A percentile compares a stretch with the other conserved stretches of the same genome.
Evolutionary conservation across 2,797 vertebrate species (phyloP).

Genomic region (Potorous gilbertii): DNA sequence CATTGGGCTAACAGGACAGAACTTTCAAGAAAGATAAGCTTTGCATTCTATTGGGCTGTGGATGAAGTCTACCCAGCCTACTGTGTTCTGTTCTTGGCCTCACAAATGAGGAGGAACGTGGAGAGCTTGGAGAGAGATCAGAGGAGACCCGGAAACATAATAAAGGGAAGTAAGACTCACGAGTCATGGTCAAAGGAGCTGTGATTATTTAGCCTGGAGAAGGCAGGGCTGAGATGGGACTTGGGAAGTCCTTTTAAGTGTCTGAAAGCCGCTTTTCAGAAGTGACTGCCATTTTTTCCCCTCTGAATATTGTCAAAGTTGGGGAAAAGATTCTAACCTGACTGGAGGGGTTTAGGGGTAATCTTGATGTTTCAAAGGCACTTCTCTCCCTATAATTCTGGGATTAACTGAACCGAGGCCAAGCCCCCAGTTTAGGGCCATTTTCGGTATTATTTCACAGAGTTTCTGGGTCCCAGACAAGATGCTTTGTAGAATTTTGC

Average conservation of each 20-base stretch:
- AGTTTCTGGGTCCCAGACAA: background rate
- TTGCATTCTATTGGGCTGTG: background rate
- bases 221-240: background rate
- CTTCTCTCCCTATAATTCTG: background rate
- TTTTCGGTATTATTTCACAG: background rate
- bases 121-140: background rate
- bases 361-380: background rate
- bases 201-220: background rate
- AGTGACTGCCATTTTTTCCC: background rate
- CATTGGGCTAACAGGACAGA: background rate
- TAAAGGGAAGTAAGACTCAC: background rate
- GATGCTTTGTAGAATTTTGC: background rate
- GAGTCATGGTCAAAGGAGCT: background rate
- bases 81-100: background rate
- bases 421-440: background rate
- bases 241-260: background rate
- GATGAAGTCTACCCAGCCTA: background rate
- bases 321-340: background rate
- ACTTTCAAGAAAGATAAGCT: background rate
- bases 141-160: background rate
- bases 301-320: background rate
- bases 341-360: background rate
- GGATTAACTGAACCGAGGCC: background rate
- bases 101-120: too few relatives aligned
- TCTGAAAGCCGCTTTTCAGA: background rate